These are phyloP conservation scores for Arbacia lixula DNA, from an alignment of 53 echinoderm and acorn worm species.

Conservation along the genomic window DNA sequence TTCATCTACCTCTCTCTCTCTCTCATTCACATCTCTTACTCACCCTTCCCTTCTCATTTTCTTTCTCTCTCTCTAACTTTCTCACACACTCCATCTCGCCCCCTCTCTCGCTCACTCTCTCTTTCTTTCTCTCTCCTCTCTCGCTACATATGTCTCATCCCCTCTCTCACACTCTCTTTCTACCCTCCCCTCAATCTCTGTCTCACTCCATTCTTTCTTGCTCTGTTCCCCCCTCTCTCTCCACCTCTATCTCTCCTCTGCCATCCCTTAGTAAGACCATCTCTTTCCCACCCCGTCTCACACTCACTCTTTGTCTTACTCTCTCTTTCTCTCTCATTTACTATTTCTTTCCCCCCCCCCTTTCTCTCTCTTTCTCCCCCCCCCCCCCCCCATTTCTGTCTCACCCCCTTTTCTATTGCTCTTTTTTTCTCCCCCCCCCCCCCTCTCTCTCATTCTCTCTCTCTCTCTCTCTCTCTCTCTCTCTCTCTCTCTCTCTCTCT, in stretches of 20 bases:
- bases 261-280: not conserved
- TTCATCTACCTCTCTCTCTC: not conserved
- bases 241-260: not conserved
- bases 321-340: not conserved
- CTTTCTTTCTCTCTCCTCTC: not conserved
- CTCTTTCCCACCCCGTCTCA: not conserved
- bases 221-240: not conserved
- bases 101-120: not conserved
- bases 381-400: not conserved
- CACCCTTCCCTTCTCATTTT: not conserved
- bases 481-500: not conserved
- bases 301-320: not conserved
- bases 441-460: not conserved
- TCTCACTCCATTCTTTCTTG: too few relatives aligned
- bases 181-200: not conserved
- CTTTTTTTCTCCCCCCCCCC: not conserved
- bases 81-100: not conserved
- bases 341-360: not conserved
- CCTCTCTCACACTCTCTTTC: not conserved
- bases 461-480: not conserved
- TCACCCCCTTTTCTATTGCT: not conserved
- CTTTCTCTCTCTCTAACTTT: not conserved
- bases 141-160: not conserved
- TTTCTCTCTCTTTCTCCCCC: not conserved
- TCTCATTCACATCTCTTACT: not conserved